Conservation (phyloP, 2,888 invertebrate species). For the Cataglyphis altisquamis region DNA sequence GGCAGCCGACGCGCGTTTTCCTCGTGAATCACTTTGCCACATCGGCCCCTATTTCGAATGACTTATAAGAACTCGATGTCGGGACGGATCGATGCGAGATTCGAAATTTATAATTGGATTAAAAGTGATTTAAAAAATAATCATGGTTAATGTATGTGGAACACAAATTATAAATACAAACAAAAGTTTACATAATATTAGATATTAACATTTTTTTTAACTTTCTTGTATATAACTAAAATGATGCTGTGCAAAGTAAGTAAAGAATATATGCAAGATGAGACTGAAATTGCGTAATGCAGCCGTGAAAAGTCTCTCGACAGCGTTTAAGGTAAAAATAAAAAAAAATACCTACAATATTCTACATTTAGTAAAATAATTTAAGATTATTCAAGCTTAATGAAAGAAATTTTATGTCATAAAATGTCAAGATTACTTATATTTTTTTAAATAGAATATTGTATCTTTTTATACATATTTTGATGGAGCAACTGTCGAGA, state of each 20-base stretch:
- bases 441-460: background rate
- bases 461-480: background rate
- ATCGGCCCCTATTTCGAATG: slow-evolving; percentile 6
- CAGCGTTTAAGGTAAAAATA: background rate
- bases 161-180: background rate
- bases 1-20: slow-evolving; percentile 27
- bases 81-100: background rate
- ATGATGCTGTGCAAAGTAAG: background rate
- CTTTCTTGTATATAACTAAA: background rate
- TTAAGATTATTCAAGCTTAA: background rate
- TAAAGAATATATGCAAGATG: background rate
- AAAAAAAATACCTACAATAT: background rate
- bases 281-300: background rate
- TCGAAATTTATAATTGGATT: slow-evolving; percentile 9
- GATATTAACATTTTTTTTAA: background rate
- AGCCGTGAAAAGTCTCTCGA: background rate
- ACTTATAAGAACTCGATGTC: slow-evolving; percentile 20
- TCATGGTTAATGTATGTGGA: background rate
- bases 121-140: slow-evolving; percentile 3
- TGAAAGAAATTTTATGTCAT: background rate
- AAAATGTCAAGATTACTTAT: background rate
- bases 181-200: background rate
- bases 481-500: background rate
- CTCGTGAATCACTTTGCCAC: slow-evolving; percentile 41
- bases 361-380: background rate